Evolutionary conservation across 2,797 vertebrate species (phyloP), one percentile per base, ranked within the genome.

Genomic region (Cryptoblepharus egeriae): DNA sequence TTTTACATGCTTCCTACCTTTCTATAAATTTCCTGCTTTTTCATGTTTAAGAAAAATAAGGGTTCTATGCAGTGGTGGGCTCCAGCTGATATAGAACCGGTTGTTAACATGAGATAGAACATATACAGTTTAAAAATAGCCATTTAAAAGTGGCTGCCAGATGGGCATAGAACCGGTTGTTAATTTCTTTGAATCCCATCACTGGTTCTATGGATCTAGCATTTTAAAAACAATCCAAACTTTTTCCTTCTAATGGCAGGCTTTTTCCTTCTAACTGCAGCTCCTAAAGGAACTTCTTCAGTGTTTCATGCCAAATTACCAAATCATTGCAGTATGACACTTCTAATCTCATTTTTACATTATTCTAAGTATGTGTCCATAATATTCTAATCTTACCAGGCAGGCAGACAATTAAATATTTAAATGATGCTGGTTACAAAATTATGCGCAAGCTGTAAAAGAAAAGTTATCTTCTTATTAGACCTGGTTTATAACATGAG

Each of bases 1-100:
- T 57, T 73, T 68, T 1, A 84, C 39, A 74, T 30, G 55, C 39
- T 75, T 69, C 82, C 55, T 84, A 75, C 68, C 52, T 79, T 79
- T 49, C 52, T 75, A 61, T 79, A 79, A 84, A 84, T 79, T 79
- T 84, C 82, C 70, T 84, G 61, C 75, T 73, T 77, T 75, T 64
- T 45, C 82, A 75, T 67, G 35, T 68, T 75, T 28, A 58, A 22
- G 75, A 32, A 73, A 73, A 74, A n/a, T n/a, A n/a, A n/a, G n/a
- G n/a, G n/a, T n/a, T n/a, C n/a, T 37, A 37, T 78, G 67, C 57
- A 16, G 6, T 67, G 24, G n/a, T n/a, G n/a, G n/a, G n/a, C n/a
- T n/a, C n/a, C n/a, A n/a, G n/a, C n/a, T n/a, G n/a, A n/a, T n/a
- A n/a, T n/a, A n/a, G n/a, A n/a, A n/a, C n/a, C n/a, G n/a, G n/a